These are phyloP conservation scores for Rousettus madagascariensis DNA, from an alignment of 2,797 vertebrate species.

Conservation along the genomic window DNA sequence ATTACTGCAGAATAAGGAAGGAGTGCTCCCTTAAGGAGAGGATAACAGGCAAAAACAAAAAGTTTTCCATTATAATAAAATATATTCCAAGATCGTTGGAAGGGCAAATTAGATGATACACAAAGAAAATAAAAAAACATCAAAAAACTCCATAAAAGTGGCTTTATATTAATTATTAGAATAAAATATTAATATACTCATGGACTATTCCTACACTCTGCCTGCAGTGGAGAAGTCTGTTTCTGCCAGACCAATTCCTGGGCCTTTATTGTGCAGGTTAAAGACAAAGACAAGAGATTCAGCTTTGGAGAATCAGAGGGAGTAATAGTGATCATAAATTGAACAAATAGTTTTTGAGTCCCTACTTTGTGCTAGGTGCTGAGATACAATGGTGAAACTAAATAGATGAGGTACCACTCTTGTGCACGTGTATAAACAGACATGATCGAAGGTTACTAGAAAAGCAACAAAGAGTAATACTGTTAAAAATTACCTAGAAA, in stretches of 20 bases:
- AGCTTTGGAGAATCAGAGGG: background rate
- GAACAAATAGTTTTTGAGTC: background rate
- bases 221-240: background rate
- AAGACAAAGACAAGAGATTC: background rate
- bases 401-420: background rate
- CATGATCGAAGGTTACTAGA: background rate
- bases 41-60: background rate
- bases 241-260: background rate
- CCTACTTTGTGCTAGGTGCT: background rate
- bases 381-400: background rate
- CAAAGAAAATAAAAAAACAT: background rate
- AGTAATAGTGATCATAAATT: background rate
- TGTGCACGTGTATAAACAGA: background rate
- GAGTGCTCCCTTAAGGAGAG: background rate
- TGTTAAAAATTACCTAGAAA: background rate
- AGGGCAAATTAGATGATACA: background rate
- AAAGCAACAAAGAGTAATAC: background rate
- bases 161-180: background rate
- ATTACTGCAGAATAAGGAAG: background rate
- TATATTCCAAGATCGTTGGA: background rate
- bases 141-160: background rate
- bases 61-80: background rate
- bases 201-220: background rate
- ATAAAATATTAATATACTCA: background rate
- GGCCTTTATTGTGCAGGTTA: background rate